A percentile compares a stretch with the other conserved stretches of the same genome.
Evolutionary conservation across 37 sponge, comb jelly and placozoan species (phyloP).

Genomic region (Agelas oroides): DNA sequence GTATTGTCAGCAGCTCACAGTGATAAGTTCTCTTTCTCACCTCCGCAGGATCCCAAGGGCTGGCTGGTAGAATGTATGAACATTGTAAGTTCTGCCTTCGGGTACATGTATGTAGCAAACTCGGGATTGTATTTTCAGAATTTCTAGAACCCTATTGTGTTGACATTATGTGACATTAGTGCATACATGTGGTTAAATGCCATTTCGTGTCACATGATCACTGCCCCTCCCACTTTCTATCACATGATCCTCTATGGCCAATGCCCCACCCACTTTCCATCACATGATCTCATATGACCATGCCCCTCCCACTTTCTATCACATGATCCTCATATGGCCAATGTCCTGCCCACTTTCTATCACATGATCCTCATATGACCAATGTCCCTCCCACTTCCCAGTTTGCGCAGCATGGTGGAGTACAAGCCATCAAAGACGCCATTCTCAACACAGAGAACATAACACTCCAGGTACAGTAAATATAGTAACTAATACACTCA

Average conservation of each 20-base stretch:
- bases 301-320: too few relatives aligned
- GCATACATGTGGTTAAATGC: too few relatives aligned
- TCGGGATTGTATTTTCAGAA: background rate
- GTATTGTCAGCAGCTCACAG: too few relatives aligned
- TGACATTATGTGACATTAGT: too few relatives aligned
- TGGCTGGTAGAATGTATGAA: slow-evolving; percentile 89
- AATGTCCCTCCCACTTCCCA: background rate
- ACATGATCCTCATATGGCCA: background rate
- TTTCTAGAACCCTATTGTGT: background rate
- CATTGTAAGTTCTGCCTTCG: slow-evolving; percentile 45
- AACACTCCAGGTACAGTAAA: background rate
- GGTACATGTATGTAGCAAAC: background rate
- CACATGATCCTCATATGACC: too few relatives aligned
- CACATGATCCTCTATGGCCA: too few relatives aligned
- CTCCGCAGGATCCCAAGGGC: slow-evolving; percentile 72
- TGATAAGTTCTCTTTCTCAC: slow-evolving; percentile 5
- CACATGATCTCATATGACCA: too few relatives aligned
- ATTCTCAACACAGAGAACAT: slow-evolving; percentile 63
- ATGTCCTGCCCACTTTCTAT: too few relatives aligned
- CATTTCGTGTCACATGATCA: too few relatives aligned
- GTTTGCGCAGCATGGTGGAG: slow-evolving; percentile 87
- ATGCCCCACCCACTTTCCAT: too few relatives aligned
- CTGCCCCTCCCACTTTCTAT: too few relatives aligned
- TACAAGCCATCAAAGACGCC: slow-evolving; percentile 59
- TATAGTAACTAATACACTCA: background rate